Percentiles rank a stretch among this genome's conserved stretches.
Evolutionary conservation across 2,113 vertebrate species (phyloP).

Genomic region (Poecile atricapillus): DNA sequence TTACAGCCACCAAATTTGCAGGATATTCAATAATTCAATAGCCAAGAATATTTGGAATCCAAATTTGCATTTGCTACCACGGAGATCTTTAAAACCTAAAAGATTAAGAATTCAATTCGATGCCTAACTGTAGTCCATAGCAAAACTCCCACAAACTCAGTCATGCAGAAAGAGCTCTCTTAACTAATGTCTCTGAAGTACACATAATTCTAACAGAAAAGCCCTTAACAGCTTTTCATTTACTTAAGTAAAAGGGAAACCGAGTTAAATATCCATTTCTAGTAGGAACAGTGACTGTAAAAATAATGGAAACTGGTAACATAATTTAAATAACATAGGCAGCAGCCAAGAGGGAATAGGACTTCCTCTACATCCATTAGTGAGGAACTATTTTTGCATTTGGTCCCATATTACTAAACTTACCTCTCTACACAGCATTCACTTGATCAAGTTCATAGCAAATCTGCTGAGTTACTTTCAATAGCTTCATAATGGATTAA

Average conservation of each 20-base stretch:
- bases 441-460: neutral
- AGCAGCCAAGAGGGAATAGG: neutral
- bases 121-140: neutral
- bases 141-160: neutral
- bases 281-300: neutral
- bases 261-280: neutral
- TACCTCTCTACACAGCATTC: constrained; percentile 10
- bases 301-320: neutral
- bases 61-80: neutral
- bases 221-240: neutral
- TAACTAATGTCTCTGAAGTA: neutral
- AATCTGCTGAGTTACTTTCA: neutral
- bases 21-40: neutral
- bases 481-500: neutral
- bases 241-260: neutral
- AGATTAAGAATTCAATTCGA: neutral
- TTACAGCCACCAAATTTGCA: neutral
- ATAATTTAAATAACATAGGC: neutral
- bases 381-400: neutral
- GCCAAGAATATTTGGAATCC: neutral
- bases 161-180: neutral
- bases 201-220: neutral
- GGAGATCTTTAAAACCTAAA: neutral
- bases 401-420: neutral
- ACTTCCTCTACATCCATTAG: neutral